Evolutionary conservation across 1,140 invertebrate species (phyloP), one percentile per base, ranked within the genome.

Genomic region (Drosophila baimaii): DNA sequence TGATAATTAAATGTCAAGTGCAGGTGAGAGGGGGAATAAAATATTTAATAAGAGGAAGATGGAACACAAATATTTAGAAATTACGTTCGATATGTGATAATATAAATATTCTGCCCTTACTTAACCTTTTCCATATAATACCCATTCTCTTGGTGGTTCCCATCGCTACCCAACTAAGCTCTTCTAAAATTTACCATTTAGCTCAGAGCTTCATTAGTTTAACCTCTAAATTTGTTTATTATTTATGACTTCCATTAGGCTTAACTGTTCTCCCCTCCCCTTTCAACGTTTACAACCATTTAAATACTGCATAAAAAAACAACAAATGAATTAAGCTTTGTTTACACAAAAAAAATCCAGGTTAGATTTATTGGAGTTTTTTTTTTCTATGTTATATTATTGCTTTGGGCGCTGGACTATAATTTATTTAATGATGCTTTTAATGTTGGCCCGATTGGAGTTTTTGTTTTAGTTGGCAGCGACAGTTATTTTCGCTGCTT

Each of bases 381-480:
- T 62, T 63, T 68, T 52, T 43, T n/a, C n/a, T 46, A 21, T 35
- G 41, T 69, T 35, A 72, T 35, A 72, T 68, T 70, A 25, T 43
- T 63, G 35, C 69, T 43, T 39, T 33, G 35, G 56, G 70, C 51
- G 41, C 58, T 52, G 79, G 52, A 23, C 69, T 58, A 72, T 79
- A 81, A 85, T 86, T 85, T 81, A 86, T 85, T 86, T 85, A 82
- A 75, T 82, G 79, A 81, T 69, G 79, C 74, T 74, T 68, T 81
- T 81, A 84, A 79, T 84, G 77, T 61, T 61, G 70, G 23, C 54
- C 43, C 52, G 56, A 65, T 70, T 65, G 72, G 37, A 69, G 63
- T 64, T 52, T 61, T 73, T 79, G 70, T 80, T 74, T 66, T 41
- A 31, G 17, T 51, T 49, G 29, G 23, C 37, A 54, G 51, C 35